phyloP scores from a whole-genome alignment of 2,797 vertebrate genomes.

The Hoplostethus mediterraneus region DNA sequence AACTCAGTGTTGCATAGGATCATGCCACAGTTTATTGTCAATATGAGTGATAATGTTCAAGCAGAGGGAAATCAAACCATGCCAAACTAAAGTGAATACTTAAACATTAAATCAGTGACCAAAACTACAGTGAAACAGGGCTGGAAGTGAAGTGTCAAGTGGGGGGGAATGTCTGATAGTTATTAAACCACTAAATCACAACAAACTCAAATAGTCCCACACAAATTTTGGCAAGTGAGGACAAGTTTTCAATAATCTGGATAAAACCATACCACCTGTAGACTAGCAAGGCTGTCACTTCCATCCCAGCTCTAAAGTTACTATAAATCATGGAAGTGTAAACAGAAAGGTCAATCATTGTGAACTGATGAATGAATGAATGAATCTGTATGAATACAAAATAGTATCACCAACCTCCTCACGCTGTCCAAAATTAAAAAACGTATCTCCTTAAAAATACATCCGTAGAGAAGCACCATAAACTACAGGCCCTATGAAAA shows the following conservation, averaged over 20 bases:
- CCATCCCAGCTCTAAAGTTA: conserved; percentile 3
- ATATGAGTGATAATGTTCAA: conserved; percentile 23
- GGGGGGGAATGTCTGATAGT: not conserved
- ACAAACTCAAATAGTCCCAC: not conserved
- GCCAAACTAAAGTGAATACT: not conserved
- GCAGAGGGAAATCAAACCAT: conserved; percentile 12
- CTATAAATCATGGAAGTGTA: conserved; percentile 14
- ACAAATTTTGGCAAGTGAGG: not conserved
- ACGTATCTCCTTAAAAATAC: conserved; percentile 54
- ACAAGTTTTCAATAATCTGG: conserved; percentile 25
- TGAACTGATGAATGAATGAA: not conserved
- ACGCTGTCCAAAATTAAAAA: conserved; percentile 57
- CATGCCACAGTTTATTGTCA: conserved; percentile 18
- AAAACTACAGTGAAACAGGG: not conserved
- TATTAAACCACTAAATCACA: not conserved
- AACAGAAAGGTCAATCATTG: conserved; percentile 22
- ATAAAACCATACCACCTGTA: conserved; percentile 13
- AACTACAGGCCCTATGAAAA: conserved; percentile 24
- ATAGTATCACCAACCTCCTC: conserved; percentile 9
- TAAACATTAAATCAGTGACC: conserved; percentile 8
- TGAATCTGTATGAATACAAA: conserved; percentile 50
- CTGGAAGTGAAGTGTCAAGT: not conserved
- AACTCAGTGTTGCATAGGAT: conserved; percentile 30
- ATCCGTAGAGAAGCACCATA: conserved; percentile 59
- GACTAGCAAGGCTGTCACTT: conserved; percentile 60